Percentiles rank a stretch among this genome's conserved stretches.
phyloP scores from a whole-genome alignment of 1,140 invertebrate genomes.

The Chelonus insularis region DNA sequence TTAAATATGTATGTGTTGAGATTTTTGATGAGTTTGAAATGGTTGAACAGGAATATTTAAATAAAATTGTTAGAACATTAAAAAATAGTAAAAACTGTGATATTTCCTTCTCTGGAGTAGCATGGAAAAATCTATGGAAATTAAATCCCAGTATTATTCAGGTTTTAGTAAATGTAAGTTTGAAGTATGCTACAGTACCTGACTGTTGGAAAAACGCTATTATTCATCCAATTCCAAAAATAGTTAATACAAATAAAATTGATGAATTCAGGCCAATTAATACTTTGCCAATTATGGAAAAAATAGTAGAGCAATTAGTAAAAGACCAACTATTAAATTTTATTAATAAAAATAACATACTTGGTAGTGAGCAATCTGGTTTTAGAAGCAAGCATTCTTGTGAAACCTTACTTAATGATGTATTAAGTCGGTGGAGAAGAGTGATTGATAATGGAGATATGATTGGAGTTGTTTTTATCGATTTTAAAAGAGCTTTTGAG shows the following conservation, averaged over 20 bases:
- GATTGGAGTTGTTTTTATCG: conserved; percentile 34
- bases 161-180: no score
- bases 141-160: no score
- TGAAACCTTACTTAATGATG: conserved; percentile 27
- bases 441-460: conserved; percentile 28
- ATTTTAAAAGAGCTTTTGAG: conserved; percentile 45
- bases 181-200: not conserved
- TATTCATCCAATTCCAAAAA: conserved; percentile 31
- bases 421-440: conserved; percentile 29
- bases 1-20: no score
- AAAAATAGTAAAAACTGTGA: no score
- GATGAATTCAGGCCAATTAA: conserved; percentile 37
- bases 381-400: conserved; percentile 36
- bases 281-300: conserved; percentile 35
- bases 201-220: not conserved
- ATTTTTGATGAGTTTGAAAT: no score
- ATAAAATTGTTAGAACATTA: no score
- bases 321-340: conserved; percentile 31
- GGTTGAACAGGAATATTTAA: no score
- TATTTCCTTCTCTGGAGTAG: no score
- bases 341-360: conserved; percentile 29
- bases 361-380: conserved; percentile 36
- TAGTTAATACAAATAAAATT: conserved; percentile 24
- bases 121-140: no score
- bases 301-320: conserved; percentile 39